Percentiles rank a stretch among this genome's conserved stretches.
Conservation (phyloP, 2,113 vertebrate genomes). For the Electrona antarctica region DNA sequence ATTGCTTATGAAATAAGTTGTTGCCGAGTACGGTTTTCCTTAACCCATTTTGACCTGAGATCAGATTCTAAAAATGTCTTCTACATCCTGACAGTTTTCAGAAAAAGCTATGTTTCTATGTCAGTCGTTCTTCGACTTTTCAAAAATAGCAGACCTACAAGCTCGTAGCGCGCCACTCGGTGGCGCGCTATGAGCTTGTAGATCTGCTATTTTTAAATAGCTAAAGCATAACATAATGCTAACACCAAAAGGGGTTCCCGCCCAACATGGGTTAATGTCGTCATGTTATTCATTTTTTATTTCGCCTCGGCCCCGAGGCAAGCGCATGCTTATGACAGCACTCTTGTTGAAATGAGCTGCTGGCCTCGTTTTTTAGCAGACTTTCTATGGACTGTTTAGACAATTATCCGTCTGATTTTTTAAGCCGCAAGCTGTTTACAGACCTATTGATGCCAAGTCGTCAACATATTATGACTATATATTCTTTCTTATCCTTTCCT, state of each 20-base stretch:
- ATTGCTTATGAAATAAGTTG: neutral
- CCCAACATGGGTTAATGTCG: too few relatives aligned
- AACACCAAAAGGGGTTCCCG: too few relatives aligned
- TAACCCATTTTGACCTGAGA: too few relatives aligned
- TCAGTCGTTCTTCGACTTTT: too few relatives aligned
- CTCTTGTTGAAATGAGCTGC: neutral
- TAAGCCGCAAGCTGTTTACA: conserved; percentile 6
- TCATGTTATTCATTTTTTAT: conserved; percentile 8
- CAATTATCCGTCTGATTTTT: conserved; percentile 16
- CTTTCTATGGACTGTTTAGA: neutral
- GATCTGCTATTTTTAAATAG: too few relatives aligned
- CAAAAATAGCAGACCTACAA: too few relatives aligned
- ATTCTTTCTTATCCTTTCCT: neutral
- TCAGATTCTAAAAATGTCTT: too few relatives aligned
- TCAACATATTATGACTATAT: neutral
- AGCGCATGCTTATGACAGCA: neutral
- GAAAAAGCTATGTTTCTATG: too few relatives aligned
- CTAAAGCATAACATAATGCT: too few relatives aligned
- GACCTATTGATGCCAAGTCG: neutral
- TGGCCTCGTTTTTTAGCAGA: neutral
- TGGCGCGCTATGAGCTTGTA: too few relatives aligned
- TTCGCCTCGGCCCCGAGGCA: neutral
- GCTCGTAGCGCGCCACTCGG: too few relatives aligned
- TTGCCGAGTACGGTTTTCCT: neutral
- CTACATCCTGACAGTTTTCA: too few relatives aligned